Conservation (phyloP, 2,888 invertebrate species). For the Petrolisthes manimaculis region DNA sequence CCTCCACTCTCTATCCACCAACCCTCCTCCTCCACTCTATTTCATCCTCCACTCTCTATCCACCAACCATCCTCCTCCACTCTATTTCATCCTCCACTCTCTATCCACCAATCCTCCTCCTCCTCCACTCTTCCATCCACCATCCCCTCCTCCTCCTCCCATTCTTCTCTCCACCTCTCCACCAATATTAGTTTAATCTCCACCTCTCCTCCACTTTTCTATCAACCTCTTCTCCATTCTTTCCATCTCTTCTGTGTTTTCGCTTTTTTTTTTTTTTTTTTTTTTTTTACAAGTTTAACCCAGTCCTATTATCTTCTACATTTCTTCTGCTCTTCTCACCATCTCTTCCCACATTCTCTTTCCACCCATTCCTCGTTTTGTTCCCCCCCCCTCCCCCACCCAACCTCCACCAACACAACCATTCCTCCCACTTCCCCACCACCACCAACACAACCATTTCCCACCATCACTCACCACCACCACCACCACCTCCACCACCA, state of each 20-base stretch:
- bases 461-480: not conserved
- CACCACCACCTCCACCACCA: too few species aligned
- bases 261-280: not conserved
- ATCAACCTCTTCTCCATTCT: not conserved
- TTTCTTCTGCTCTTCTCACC: not conserved
- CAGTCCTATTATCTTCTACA: not conserved
- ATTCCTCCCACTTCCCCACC: not conserved
- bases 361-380: not conserved
- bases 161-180: not conserved
- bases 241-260: not conserved
- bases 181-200: not conserved
- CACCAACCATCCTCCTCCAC: not conserved
- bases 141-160: not conserved
- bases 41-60: not conserved
- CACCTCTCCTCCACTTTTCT: not conserved
- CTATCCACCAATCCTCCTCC: not conserved
- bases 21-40: not conserved
- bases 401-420: not conserved
- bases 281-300: not conserved
- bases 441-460: not conserved
- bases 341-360: not conserved
- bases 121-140: not conserved
- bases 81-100: slow-evolving; percentile 1
- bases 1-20: not conserved
- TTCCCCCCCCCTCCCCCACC: not conserved